Evolutionary conservation across 2,113 vertebrate genomes (phyloP).

Genomic region (Catharus minimus): DNA sequence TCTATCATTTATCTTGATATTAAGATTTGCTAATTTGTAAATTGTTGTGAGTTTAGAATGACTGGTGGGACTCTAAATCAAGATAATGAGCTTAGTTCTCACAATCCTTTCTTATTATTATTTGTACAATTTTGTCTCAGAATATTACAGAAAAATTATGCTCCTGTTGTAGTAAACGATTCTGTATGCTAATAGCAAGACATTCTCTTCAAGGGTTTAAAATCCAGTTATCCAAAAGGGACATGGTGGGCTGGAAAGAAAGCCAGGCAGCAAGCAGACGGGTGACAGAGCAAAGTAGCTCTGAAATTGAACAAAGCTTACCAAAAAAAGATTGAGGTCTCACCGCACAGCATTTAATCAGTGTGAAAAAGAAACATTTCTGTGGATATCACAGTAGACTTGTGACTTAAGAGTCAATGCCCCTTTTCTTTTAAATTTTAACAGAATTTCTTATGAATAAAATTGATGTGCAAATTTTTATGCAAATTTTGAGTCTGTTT

Average conservation of each 20-base stretch:
- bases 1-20: neutral
- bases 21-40: neutral
- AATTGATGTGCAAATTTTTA: neutral
- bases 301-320: conserved; percentile 20
- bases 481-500: neutral
- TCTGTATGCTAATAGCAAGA: neutral
- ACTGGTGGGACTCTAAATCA: neutral
- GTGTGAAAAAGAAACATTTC: neutral
- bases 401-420: conserved; percentile 7
- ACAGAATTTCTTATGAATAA: conserved; percentile 1
- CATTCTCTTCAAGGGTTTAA: neutral
- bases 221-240: neutral
- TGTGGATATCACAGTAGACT: conserved; percentile 6
- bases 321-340: neutral
- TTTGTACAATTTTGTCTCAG: neutral
- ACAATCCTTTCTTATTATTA: neutral
- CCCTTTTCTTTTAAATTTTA: neutral
- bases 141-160: neutral
- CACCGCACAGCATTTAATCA: neutral
- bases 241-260: neutral
- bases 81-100: neutral
- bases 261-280: neutral
- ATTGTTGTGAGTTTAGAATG: neutral
- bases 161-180: neutral
- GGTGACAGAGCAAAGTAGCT: neutral